Evolutionary conservation across 2,888 invertebrate genomes (phyloP), one percentile per base, ranked within the genome.

Genomic region (Romanomermis culicivorax): DNA sequence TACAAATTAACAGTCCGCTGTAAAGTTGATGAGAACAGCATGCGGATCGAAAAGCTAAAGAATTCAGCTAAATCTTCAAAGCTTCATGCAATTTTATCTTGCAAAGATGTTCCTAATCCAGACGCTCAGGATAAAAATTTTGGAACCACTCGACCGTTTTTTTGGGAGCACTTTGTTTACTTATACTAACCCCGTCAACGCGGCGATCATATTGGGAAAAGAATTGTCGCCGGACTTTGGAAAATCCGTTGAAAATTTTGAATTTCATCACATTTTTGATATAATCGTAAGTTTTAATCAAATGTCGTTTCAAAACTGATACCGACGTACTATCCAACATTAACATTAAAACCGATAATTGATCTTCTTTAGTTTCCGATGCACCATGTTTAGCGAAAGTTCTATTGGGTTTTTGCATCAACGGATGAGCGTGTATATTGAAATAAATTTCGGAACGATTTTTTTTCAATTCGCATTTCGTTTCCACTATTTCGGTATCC

Each of bases 131-230:
- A n/a, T n/a, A n/a, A n/a, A n/a, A n/a, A n/a, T n/a, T n/a, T n/a
- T n/a, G n/a, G n/a, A n/a, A n/a, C n/a, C n/a, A n/a, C n/a, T 45
- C 47, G 23, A 23, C 47, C 7, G 23, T 23, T 23, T 23, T 11
- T 45, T 45, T 45, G n/a, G n/a, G n/a, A n/a, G n/a, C n/a, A n/a
- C n/a, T n/a, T n/a, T n/a, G n/a, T n/a, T n/a, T n/a, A n/a, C n/a
- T n/a, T n/a, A n/a, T n/a, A n/a, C n/a, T 17, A 36, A 51, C 2
- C 55, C 55, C 25, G 43, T 30, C 20, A 55, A 26, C 11, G 27
- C 42, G 4, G 55, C 52, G 27, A 55, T 55, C 30, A 53, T n/a
- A 27, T 55, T 55, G 2, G 55, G 55, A 53, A 55, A 55, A 3
- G 51, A 24, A 25, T 55, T 55, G 26, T 55, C 55, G 45, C 45